Evolutionary conservation across 1,140 invertebrate genomes (phyloP).

Genomic region (Lordiphosa collinella): DNA sequence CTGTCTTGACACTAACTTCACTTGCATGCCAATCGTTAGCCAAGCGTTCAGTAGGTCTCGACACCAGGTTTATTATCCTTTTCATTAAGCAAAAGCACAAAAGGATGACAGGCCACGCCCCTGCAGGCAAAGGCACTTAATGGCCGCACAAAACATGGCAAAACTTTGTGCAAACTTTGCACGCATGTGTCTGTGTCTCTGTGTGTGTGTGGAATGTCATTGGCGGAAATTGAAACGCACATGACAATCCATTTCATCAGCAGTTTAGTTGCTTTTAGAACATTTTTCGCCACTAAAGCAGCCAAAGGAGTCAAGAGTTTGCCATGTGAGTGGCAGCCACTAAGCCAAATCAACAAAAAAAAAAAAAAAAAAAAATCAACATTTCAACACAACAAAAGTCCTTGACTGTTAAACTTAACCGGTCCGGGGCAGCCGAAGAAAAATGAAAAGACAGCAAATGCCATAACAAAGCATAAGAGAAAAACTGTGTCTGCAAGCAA

Average conservation of each 20-base stretch:
- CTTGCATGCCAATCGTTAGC: conserved; percentile 38
- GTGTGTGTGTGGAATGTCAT: conserved; percentile 55
- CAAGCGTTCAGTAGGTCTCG: conserved; percentile 1
- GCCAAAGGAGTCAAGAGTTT: conserved; percentile 2
- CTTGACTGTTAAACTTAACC: conserved; percentile 76
- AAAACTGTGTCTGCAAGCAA: conserved; percentile 51
- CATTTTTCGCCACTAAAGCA: conserved; percentile 40
- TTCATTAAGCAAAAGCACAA: conserved; percentile 46
- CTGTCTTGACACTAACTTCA: background rate
- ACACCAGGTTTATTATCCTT: conserved; percentile 59
- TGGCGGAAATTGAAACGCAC: conserved; percentile 79
- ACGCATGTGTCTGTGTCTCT: conserved; percentile 20
- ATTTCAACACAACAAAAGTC: conserved; percentile 76
- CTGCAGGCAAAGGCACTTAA: conserved; percentile 56
- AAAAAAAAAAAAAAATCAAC: conserved; percentile 45
- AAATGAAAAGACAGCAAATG: conserved; percentile 21
- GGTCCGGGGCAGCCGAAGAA: conserved; percentile 31
- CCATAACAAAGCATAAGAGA: conserved; percentile 69
- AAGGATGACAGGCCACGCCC: conserved; percentile 22
- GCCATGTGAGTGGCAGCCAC: conserved; percentile 67
- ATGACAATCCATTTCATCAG: conserved; percentile 79
- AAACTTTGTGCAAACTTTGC: conserved; percentile 71
- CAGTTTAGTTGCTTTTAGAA: conserved; percentile 74
- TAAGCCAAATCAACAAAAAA: conserved; percentile 72
- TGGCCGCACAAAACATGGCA: conserved; percentile 39